Conservation (phyloP, 2,113 vertebrate genomes). For the Alligator mississippiensis region DNA sequence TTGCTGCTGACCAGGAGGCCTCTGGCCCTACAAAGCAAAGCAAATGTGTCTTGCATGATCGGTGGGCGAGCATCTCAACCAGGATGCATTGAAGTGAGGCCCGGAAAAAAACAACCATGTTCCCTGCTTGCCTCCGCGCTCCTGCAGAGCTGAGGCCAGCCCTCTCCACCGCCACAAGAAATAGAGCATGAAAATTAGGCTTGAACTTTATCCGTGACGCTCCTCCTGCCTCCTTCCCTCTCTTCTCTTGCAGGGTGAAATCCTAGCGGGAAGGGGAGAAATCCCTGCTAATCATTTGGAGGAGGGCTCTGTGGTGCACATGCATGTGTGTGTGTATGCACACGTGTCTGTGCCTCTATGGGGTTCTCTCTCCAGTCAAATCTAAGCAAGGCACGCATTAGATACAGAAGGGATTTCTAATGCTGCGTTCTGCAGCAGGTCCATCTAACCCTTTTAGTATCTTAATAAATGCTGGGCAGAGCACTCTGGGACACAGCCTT, state of each 20-base stretch:
- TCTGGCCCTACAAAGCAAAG: not conserved
- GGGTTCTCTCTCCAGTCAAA: not conserved
- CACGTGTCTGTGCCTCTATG: not conserved
- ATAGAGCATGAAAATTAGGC: slow-evolving; percentile 80
- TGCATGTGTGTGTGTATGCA: too few species aligned
- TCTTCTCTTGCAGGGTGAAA: slow-evolving; percentile 57
- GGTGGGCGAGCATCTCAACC: not conserved
- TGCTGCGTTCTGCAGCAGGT: not conserved
- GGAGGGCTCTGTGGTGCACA: too few species aligned
- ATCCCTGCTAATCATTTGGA: slow-evolving; percentile 32
- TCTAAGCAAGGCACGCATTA: slow-evolving; percentile 25
- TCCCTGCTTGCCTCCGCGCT: slow-evolving; percentile 61
- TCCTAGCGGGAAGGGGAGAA: slow-evolving; percentile 40
- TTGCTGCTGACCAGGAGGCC: not conserved
- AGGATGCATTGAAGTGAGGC: not conserved
- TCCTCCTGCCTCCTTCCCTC: slow-evolving; percentile 65
- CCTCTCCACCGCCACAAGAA: slow-evolving; percentile 70
- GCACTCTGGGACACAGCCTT: rapidly evolving
- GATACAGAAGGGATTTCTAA: not conserved
- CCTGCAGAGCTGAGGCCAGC: slow-evolving; percentile 61
- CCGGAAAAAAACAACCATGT: not conserved
- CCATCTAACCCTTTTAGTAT: rapidly evolving
- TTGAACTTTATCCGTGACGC: slow-evolving; percentile 67
- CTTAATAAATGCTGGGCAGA: not conserved
- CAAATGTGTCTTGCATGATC: not conserved